A percentile compares a stretch with the other conserved stretches of the same genome.
Conservation (phyloP, 2,113 vertebrate species). For the Eolophus roseicapilla region DNA sequence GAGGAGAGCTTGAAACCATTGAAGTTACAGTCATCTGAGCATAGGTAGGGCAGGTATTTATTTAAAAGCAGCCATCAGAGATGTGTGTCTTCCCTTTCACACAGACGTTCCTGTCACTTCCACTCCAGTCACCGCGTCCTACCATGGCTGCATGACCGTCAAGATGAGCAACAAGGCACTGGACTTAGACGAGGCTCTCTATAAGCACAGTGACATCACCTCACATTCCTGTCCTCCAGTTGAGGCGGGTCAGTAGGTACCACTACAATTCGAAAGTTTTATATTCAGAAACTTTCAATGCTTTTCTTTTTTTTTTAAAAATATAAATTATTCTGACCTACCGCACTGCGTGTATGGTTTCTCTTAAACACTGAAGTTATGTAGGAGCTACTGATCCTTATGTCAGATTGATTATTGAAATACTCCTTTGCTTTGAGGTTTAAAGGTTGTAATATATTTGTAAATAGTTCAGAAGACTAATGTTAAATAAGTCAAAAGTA, state of each 20-base stretch:
- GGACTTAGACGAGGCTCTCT: slow-evolving; percentile 88
- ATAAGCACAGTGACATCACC: slow-evolving; percentile 92
- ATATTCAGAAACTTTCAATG: slow-evolving; percentile 57
- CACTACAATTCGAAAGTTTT: slow-evolving; percentile 34
- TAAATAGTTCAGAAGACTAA: slow-evolving; percentile 75
- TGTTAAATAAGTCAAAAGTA: slow-evolving; percentile 54
- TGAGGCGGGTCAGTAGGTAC: slow-evolving; percentile 57
- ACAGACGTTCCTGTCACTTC: slow-evolving; percentile 90
- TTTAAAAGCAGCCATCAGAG: background rate
- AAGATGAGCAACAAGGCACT: slow-evolving; percentile 75
- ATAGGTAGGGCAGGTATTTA: background rate
- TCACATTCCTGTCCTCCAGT: slow-evolving; percentile 91
- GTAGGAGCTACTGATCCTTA: slow-evolving; percentile 71
- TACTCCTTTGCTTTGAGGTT: slow-evolving; percentile 63
- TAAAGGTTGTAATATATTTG: slow-evolving; percentile 77
- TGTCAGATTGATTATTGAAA: slow-evolving; percentile 51
- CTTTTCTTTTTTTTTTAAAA: slow-evolving; percentile 53
- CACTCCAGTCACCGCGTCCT: slow-evolving; percentile 87
- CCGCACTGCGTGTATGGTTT: slow-evolving; percentile 74
- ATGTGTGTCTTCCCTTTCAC: background rate
- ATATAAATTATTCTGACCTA: slow-evolving; percentile 77
- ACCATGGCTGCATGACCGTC: slow-evolving; percentile 91
- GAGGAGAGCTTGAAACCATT: background rate
- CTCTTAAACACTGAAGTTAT: slow-evolving; percentile 76
- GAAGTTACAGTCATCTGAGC: background rate